A percentile compares a stretch with the other conserved stretches of the same genome.
These are phyloP conservation scores for Genyomyrus donnyi DNA, from an alignment of 2,113 vertebrate species.

Conservation along the genomic window DNA sequence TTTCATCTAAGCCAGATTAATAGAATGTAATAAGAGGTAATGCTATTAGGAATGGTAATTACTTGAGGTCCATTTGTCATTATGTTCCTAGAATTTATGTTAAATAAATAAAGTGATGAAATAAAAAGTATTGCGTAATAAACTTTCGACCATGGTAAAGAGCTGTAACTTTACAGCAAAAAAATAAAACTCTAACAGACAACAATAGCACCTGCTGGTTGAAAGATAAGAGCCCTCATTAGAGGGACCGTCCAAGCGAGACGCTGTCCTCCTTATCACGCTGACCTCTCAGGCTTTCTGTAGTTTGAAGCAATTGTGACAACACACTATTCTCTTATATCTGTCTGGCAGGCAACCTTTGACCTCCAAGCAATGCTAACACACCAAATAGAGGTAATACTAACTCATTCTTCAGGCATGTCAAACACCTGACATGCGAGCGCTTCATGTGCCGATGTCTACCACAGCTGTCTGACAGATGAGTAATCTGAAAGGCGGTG, in stretches of 20 bases:
- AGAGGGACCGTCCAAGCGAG: background rate
- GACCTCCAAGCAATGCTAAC: background rate
- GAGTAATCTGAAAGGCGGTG: background rate
- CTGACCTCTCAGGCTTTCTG: background rate
- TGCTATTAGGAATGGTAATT: background rate
- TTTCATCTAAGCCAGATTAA: background rate
- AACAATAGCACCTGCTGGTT: conserved; percentile 16
- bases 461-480: background rate
- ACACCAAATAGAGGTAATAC: background rate
- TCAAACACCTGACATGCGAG: background rate
- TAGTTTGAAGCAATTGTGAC: background rate
- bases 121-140: background rate
- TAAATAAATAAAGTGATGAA: background rate
- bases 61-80: background rate
- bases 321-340: background rate
- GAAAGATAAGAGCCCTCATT: conserved; percentile 22
- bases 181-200: background rate
- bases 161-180: background rate
- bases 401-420: background rate
- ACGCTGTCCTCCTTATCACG: conserved; percentile 1
- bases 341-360: background rate
- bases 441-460: background rate
- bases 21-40: background rate
- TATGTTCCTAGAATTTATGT: background rate
- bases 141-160: background rate